These are phyloP conservation scores for Chymomyza caudatula DNA, from an alignment of 2,888 invertebrate genomes.

Conservation along the genomic window DNA sequence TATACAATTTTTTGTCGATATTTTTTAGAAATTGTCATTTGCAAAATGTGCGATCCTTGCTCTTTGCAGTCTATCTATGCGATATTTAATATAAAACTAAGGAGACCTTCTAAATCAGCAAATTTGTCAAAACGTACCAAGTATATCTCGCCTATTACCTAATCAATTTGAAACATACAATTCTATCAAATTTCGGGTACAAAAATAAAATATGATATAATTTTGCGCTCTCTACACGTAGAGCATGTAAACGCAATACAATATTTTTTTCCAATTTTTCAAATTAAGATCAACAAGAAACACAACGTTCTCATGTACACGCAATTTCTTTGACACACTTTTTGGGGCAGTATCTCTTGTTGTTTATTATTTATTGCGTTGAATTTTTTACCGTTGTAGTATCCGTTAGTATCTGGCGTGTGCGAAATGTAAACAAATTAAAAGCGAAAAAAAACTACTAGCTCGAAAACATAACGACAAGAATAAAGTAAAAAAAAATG, in stretches of 20 bases:
- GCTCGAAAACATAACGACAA: conserved; percentile 7
- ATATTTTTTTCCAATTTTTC: not conserved
- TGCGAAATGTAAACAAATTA: conserved; percentile 66
- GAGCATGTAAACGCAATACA: not conserved
- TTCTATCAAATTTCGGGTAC: not conserved
- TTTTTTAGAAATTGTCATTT: too few relatives aligned
- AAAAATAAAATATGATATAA: not conserved
- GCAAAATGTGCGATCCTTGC: too few relatives aligned
- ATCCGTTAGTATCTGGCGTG: not conserved
- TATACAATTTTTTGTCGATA: too few relatives aligned
- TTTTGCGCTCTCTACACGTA: not conserved
- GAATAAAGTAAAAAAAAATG: conserved; percentile 21
- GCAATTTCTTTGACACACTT: conserved; percentile 1
- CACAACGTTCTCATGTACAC: not conserved
- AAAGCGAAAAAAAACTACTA: conserved; percentile 30
- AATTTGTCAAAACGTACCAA: not conserved
- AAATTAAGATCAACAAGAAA: not conserved
- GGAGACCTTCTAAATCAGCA: not conserved
- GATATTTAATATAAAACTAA: too few relatives aligned
- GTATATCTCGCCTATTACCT: not conserved
- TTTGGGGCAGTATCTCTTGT: not conserved
- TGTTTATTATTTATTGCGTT: not conserved
- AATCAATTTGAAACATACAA: not conserved
- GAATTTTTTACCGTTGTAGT: not conserved
- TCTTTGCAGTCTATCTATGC: too few relatives aligned